Evolutionary conservation across 1,140 invertebrate genomes (phyloP), one percentile per base, ranked within the genome.

Genomic region (Phymorhynchus buccinoides): DNA sequence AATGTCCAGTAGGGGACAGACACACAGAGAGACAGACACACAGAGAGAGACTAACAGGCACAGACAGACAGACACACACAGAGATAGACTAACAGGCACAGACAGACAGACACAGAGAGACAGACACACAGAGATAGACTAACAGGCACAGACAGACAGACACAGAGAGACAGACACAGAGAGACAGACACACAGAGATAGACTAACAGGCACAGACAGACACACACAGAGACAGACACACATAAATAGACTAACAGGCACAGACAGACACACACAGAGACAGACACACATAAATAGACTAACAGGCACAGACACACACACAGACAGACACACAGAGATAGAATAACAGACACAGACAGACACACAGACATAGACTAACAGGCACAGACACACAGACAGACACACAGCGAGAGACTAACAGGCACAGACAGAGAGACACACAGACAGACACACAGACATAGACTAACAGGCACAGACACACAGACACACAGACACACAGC

Each of bases 1-100:
- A 97, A 97, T 92, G 97, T 96, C 93, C 98, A 98, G 91, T 97
- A 96, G 37, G 98, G 98, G 84, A 98, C 96, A 82, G 98, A 96
- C 89, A 99, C 94, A 90, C 97, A n/a, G n/a, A n/a, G n/a, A n/a
- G n/a, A n/a, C n/a, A n/a, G n/a, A n/a, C n/a, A n/a, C n/a, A n/a
- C n/a, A n/a, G n/a, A n/a, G n/a, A n/a, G n/a, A n/a, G n/a, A n/a
- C n/a, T n/a, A n/a, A n/a, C n/a, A n/a, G n/a, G n/a, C n/a, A n/a
- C n/a, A n/a, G n/a, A n/a, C n/a, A n/a, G n/a, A n/a, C n/a, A n/a
- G n/a, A n/a, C n/a, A n/a, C n/a, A n/a, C n/a, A n/a, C n/a, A n/a
- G n/a, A n/a, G n/a, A n/a, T n/a, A n/a, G n/a, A n/a, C n/a, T n/a
- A n/a, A n/a, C n/a, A n/a, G n/a, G n/a, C n/a, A n/a, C n/a, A n/a